Percentiles rank a stretch among this genome's conserved stretches.
Conservation (phyloP, 2,113 vertebrate species). For the Gadus chalcogrammus region DNA sequence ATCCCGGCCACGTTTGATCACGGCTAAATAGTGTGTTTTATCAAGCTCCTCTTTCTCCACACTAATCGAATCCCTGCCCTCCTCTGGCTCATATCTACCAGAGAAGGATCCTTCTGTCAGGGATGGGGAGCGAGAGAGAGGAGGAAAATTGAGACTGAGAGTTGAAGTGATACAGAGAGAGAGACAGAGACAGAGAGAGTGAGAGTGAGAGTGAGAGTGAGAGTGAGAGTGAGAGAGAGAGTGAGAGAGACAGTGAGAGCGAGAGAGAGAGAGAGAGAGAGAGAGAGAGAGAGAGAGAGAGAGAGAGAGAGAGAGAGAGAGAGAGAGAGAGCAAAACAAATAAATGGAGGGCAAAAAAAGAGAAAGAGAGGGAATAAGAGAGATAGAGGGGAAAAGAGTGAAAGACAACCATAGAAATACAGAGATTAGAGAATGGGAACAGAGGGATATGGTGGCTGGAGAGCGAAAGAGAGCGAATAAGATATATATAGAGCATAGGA, state of each 20-base stretch:
- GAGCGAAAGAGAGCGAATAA: slow-evolving; percentile 24
- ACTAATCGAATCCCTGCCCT: slow-evolving; percentile 14
- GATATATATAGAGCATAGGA: slow-evolving; percentile 35
- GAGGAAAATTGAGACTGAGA: neutral
- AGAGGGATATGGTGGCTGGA: neutral
- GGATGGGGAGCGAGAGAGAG: too few relatives aligned
- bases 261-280: too few relatives aligned
- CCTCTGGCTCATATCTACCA: slow-evolving; percentile 33
- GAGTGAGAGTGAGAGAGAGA: too few relatives aligned
- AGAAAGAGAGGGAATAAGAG: too few relatives aligned
- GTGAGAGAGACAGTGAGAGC: too few relatives aligned
- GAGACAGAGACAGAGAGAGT: slow-evolving; percentile 20
- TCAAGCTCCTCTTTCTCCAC: slow-evolving; percentile 54
- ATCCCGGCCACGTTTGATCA: slow-evolving; percentile 60
- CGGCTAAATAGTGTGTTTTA: slow-evolving; percentile 57
- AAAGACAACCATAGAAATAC: too few relatives aligned
- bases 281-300: too few relatives aligned
- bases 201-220: slow-evolving; percentile 44
- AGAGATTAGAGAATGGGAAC: too few relatives aligned
- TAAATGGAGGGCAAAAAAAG: too few relatives aligned
- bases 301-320: too few relatives aligned
- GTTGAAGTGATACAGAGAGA: neutral
- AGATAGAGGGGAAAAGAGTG: too few relatives aligned
- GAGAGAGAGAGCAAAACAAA: too few relatives aligned
- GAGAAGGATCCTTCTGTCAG: neutral